phyloP scores from a whole-genome alignment of 2,113 vertebrate genomes.

The Globicephala melas region DNA sequence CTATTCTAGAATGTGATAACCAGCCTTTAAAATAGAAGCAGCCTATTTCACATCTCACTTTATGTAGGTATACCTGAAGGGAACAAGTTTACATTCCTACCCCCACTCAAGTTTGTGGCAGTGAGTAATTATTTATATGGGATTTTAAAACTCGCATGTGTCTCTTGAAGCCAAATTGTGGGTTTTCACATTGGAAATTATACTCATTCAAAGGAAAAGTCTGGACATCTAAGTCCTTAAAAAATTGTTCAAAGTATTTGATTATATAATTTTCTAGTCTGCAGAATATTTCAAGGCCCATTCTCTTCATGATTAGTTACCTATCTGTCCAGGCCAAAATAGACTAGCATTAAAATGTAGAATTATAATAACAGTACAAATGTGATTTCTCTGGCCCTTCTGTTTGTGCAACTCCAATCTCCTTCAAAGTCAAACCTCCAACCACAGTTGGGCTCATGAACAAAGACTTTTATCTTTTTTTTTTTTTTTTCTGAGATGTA shows the following conservation, averaged over 20 bases:
- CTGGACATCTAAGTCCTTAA: not conserved
- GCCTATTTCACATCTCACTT: not conserved
- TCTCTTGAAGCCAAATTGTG: conserved; percentile 1
- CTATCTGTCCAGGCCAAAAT: not conserved
- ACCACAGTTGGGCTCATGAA: not conserved
- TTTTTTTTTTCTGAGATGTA: not conserved
- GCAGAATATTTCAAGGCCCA: not conserved
- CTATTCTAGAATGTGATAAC: not conserved
- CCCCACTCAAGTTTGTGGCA: not conserved
- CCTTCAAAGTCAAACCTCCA: not conserved
- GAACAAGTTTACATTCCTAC: not conserved
- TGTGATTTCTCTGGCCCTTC: not conserved
- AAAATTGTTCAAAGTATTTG: not conserved
- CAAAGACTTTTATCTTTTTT: not conserved
- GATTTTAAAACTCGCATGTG: not conserved
- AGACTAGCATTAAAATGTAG: not conserved
- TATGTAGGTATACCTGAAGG: not conserved
- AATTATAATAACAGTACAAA: not conserved
- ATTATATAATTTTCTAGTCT: not conserved
- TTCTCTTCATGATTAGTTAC: not conserved
- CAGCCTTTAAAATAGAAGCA: not conserved
- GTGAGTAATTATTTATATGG: not conserved
- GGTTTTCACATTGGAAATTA: not conserved
- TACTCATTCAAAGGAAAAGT: not conserved
- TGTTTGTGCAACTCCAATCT: not conserved